Evolutionary conservation across 37 sponge, comb jelly and placozoan species (phyloP).

Genomic region (Lycopodina hypogea): DNA sequence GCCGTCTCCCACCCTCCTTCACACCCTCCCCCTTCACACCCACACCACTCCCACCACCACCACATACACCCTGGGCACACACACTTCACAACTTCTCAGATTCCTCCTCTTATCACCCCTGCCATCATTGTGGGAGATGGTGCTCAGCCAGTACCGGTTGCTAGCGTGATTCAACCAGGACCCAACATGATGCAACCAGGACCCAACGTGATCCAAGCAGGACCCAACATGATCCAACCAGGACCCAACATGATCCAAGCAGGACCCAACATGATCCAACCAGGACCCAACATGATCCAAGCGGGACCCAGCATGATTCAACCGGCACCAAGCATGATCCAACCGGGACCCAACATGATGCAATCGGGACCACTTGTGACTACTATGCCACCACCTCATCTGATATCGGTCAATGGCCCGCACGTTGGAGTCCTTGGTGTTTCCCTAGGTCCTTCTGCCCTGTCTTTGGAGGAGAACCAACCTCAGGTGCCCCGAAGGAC

Average conservation of each 20-base stretch:
- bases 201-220: too few species aligned
- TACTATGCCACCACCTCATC: conserved; percentile 12
- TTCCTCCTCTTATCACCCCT: conserved; percentile 11
- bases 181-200: too few species aligned
- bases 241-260: too few species aligned
- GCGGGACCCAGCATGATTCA: too few species aligned
- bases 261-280: too few species aligned
- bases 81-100: not conserved
- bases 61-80: not conserved
- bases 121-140: not conserved
- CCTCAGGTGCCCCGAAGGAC: not conserved
- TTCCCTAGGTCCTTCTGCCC: conserved; percentile 2
- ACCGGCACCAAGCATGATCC: too few species aligned
- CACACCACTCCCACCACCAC: not conserved
- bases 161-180: not conserved
- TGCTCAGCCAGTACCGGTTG: too few species aligned
- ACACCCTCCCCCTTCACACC: not conserved
- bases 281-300: too few species aligned
- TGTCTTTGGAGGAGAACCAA: not conserved
- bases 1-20: not conserved
- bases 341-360: not conserved
- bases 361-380: not conserved
- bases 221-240: too few species aligned
- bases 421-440: not conserved
- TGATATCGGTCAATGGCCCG: not conserved